Conservation (phyloP, 2,888 invertebrate genomes). For the Isoperla grammatica region DNA sequence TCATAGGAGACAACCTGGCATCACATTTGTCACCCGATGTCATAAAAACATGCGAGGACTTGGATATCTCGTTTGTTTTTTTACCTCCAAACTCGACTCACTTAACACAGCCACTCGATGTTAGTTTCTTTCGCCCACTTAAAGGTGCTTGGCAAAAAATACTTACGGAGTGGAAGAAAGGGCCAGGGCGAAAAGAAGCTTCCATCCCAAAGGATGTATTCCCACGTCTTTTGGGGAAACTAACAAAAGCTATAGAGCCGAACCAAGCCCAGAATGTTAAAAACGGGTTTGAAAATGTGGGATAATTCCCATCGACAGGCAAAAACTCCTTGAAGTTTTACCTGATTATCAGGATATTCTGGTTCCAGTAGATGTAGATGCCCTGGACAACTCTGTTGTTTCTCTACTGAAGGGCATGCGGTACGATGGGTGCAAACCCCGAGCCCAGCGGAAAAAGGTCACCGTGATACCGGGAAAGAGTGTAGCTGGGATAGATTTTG, state of each 20-base stretch:
- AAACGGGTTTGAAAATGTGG: not conserved
- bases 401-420: not conserved
- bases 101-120: too few relatives aligned
- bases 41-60: constrained; percentile 25
- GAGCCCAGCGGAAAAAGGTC: too few relatives aligned
- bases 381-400: too few relatives aligned
- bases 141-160: constrained; percentile 28
- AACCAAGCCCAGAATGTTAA: not conserved
- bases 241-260: not conserved
- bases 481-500: too few relatives aligned
- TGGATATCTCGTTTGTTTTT: constrained; percentile 29
- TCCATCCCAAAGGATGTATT: constrained; percentile 17
- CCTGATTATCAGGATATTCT: too few relatives aligned
- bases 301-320: not conserved
- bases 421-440: too few relatives aligned
- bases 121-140: constrained; percentile 30
- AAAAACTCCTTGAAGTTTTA: too few relatives aligned
- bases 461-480: too few relatives aligned
- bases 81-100: constrained; percentile 30
- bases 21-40: constrained; percentile 28
- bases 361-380: too few relatives aligned
- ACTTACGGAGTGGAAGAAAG: constrained; percentile 26
- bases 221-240: not conserved
- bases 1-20: constrained; percentile 31
- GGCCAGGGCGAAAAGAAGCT: constrained; percentile 18